Conservation (phyloP, 2,113 vertebrate genomes). For the Forbesichthys papilliferus region DNA sequence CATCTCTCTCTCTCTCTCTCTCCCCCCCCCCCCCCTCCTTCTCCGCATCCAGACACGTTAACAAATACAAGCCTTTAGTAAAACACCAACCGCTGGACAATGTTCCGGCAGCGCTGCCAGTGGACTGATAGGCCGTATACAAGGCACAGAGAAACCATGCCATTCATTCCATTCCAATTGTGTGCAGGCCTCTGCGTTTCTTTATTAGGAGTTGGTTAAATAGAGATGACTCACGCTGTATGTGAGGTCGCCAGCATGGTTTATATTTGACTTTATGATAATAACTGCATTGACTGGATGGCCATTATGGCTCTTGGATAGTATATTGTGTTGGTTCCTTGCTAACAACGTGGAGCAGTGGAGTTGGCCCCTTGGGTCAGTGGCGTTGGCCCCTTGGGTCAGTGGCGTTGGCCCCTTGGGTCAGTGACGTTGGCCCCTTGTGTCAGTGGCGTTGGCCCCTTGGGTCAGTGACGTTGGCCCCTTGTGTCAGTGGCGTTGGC, state of each 20-base stretch:
- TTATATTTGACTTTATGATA: constrained; percentile 27
- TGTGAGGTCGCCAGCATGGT: constrained; percentile 20
- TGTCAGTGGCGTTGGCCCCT: too few species aligned
- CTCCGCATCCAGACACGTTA: constrained; percentile 64
- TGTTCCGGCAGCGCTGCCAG: constrained; percentile 49
- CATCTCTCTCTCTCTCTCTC: too few species aligned
- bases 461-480: too few species aligned
- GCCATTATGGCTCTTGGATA: constrained; percentile 5
- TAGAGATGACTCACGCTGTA: constrained; percentile 46
- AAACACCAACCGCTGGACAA: constrained; percentile 66
- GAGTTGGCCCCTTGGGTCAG: constrained; percentile 1
- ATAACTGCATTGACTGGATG: constrained; percentile 10
- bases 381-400: neutral
- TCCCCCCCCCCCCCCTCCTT: constrained; percentile 13
- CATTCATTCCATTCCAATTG: constrained; percentile 50
- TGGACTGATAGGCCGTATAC: constrained; percentile 42
- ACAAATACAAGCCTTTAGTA: constrained; percentile 71
- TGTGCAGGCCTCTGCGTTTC: constrained; percentile 39
- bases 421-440: too few species aligned
- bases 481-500: too few species aligned
- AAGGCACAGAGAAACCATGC: constrained; percentile 39
- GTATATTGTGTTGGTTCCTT: constrained; percentile 1
- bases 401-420: too few species aligned
- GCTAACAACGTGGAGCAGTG: constrained; percentile 1
- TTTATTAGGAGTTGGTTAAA: constrained; percentile 48